These are phyloP conservation scores for Felis catus DNA, from an alignment of 2,113 vertebrate genomes.

Conservation along the genomic window F.catus_Fca126_mat1.0 CM031419.1:176574501-176575000, in stretches of 20 bases:
- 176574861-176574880: neutral
- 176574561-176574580: neutral
- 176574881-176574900: conserved; percentile 16
- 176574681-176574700: neutral
- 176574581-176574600: neutral
- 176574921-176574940: neutral
- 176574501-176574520: neutral
- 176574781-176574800: conserved; percentile 12
- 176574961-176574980: neutral
- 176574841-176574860: conserved; percentile 25
- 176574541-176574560: neutral
- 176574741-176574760: neutral
- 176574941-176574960: neutral
- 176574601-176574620: neutral
- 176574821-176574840: neutral
- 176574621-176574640: conserved; percentile 13
- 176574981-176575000: neutral
- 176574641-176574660: neutral
- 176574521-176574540: neutral
- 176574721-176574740: conserved; percentile 14
- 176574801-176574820: conserved; percentile 42
- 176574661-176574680: neutral
- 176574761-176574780: conserved; percentile 15
- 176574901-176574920: neutral
- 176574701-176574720: neutral